Conservation (phyloP, 2,888 invertebrate species). For the Parnassius glacialis region DNA sequence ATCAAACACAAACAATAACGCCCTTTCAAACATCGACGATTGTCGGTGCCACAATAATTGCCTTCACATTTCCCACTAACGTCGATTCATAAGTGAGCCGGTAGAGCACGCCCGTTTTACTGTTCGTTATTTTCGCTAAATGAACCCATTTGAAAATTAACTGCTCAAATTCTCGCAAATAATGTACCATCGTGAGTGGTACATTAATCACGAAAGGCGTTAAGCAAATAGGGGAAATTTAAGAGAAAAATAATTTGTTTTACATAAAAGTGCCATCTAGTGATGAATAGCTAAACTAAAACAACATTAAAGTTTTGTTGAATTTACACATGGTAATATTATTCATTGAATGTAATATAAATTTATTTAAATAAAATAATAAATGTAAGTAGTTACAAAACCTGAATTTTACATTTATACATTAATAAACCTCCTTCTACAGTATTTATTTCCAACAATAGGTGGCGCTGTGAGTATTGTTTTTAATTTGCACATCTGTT, state of each 20-base stretch:
- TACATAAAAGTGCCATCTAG: slow-evolving; percentile 49
- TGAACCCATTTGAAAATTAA: slow-evolving; percentile 73
- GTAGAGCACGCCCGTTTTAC: slow-evolving; percentile 46
- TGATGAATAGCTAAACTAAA: slow-evolving; percentile 33
- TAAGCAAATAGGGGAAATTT: slow-evolving; percentile 44
- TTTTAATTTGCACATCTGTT: too few relatives aligned
- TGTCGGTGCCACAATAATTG: slow-evolving; percentile 45
- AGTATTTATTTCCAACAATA: slow-evolving; percentile 27
- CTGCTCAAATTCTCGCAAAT: slow-evolving; percentile 72
- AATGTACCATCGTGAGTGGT: slow-evolving; percentile 57
- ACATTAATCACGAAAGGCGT: slow-evolving; percentile 46
- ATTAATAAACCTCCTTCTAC: too few relatives aligned
- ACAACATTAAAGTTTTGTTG: too few relatives aligned
- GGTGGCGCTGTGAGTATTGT: slow-evolving; percentile 41
- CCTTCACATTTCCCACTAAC: slow-evolving; percentile 35
- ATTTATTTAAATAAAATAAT: too few relatives aligned
- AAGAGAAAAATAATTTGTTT: neutral
- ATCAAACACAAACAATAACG: slow-evolving; percentile 48
- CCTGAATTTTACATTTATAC: too few relatives aligned
- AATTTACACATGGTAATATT: too few relatives aligned
- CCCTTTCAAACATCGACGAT: slow-evolving; percentile 40
- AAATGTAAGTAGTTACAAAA: too few relatives aligned
- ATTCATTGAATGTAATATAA: too few relatives aligned
- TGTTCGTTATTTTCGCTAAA: slow-evolving; percentile 70
- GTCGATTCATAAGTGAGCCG: slow-evolving; percentile 52